phyloP scores from a whole-genome alignment of 1,140 invertebrate species.

The Manduca sexta region DNA sequence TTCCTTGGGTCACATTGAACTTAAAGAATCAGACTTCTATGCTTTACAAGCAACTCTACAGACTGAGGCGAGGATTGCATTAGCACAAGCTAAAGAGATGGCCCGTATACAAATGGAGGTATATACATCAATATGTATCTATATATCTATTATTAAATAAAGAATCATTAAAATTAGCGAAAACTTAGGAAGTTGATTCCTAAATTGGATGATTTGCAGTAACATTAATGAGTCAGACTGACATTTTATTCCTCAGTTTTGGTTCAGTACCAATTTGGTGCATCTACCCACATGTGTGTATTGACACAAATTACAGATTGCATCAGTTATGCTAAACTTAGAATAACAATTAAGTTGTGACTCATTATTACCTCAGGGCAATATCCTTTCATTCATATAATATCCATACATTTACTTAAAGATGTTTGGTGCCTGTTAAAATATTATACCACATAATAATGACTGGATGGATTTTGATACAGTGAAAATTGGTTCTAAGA shows the following conservation, averaged over 20 bases:
- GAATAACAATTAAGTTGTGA: too few relatives aligned
- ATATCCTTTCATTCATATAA: neutral
- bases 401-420: too few relatives aligned
- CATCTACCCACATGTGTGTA: neutral
- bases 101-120: constrained; percentile 95
- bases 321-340: neutral
- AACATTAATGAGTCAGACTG: too few relatives aligned
- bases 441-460: too few relatives aligned
- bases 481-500: too few relatives aligned
- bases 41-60: constrained; percentile 88
- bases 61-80: constrained; percentile 90
- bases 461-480: too few relatives aligned
- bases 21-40: constrained; percentile 83
- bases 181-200: neutral
- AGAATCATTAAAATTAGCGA: neutral
- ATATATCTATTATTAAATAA: neutral
- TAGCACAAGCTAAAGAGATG: constrained; percentile 93
- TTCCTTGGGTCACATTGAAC: constrained; percentile 53
- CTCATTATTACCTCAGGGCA: neutral
- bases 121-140: constrained; percentile 12
- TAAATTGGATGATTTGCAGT: neutral
- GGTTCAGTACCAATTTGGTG: neutral
- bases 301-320: neutral
- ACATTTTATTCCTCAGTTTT: too few relatives aligned
- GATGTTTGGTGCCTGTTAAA: too few relatives aligned